Evolutionary conservation across 2,113 vertebrate species (phyloP).

Genomic region (Misgurnus mizolepis): DNA sequence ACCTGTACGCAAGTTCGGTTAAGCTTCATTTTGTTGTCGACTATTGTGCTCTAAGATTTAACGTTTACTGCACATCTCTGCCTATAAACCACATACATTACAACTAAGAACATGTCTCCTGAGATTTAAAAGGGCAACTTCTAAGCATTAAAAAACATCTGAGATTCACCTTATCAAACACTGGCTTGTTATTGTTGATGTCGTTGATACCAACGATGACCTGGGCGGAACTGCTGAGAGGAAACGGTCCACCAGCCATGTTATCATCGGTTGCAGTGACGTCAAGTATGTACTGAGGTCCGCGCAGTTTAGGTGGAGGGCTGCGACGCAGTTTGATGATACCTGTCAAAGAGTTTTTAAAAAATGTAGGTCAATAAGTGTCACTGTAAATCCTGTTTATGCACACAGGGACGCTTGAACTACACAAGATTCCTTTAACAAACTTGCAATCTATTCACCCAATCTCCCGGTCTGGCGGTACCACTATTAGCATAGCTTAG

Average conservation of each 20-base stretch:
- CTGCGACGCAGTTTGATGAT: conserved; percentile 83
- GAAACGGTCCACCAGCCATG: conserved; percentile 76
- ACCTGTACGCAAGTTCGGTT: neutral
- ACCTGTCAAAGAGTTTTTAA: conserved; percentile 65
- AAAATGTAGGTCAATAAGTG: neutral
- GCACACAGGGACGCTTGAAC: too few species aligned
- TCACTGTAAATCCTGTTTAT: neutral
- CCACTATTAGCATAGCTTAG: too few species aligned
- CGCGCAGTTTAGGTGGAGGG: conserved; percentile 76
- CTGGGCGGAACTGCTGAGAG: conserved; percentile 83
- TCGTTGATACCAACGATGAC: conserved; percentile 87
- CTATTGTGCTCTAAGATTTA: neutral
- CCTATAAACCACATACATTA: too few species aligned
- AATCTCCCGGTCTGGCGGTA: too few species aligned
- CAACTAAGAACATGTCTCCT: neutral
- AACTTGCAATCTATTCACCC: too few species aligned
- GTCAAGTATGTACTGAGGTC: conserved; percentile 81
- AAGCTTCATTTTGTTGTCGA: neutral
- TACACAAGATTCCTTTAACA: too few species aligned
- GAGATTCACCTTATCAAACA: conserved; percentile 81
- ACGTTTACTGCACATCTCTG: too few species aligned
- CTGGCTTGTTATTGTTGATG: conserved; percentile 88
- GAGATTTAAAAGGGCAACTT: neutral
- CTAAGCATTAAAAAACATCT: neutral
- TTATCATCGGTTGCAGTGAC: conserved; percentile 88